These are phyloP conservation scores for Schlechtendalia chinensis DNA, from an alignment of 1,140 invertebrate genomes.

Conservation along the genomic window DNA sequence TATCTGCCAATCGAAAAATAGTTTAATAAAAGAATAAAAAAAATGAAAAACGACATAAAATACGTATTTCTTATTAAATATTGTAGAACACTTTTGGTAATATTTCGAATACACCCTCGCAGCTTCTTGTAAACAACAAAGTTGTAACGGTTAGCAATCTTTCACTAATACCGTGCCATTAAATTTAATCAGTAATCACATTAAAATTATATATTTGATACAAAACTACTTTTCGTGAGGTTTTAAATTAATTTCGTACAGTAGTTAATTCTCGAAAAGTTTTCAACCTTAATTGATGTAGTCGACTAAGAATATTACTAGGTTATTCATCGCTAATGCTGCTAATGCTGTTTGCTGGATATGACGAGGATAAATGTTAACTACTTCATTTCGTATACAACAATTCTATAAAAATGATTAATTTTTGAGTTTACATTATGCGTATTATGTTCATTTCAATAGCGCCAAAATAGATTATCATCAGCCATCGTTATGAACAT, in stretches of 20 bases:
- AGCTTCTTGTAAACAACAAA: neutral
- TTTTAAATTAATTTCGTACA: slow-evolving; percentile 6
- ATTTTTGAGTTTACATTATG: too few species aligned
- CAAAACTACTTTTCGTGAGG: slow-evolving; percentile 5
- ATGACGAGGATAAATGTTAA: neutral
- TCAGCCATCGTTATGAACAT: too few species aligned
- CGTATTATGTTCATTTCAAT: too few species aligned
- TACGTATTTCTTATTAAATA: too few species aligned
- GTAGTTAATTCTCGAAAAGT: neutral
- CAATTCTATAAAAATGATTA: too few species aligned
- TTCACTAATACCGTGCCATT: neutral
- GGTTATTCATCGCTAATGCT: too few species aligned
- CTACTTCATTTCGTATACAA: neutral
- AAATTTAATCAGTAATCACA: slow-evolving; percentile 23
- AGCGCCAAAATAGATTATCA: too few species aligned
- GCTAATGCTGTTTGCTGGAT: neutral
- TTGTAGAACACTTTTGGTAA: neutral
- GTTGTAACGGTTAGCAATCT: slow-evolving; percentile 16
- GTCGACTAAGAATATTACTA: neutral
- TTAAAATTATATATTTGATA: slow-evolving; percentile 16
- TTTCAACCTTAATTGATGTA: slow-evolving; percentile 8
- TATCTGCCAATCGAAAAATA: too few species aligned
- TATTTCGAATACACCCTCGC: neutral
- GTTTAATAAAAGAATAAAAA: too few species aligned
- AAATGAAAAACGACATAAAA: too few species aligned